Evolutionary conservation across 2,888 invertebrate genomes (phyloP), one percentile per base, ranked within the genome.

Genomic region (Scaptodrosophila latifasciaeformis): DNA sequence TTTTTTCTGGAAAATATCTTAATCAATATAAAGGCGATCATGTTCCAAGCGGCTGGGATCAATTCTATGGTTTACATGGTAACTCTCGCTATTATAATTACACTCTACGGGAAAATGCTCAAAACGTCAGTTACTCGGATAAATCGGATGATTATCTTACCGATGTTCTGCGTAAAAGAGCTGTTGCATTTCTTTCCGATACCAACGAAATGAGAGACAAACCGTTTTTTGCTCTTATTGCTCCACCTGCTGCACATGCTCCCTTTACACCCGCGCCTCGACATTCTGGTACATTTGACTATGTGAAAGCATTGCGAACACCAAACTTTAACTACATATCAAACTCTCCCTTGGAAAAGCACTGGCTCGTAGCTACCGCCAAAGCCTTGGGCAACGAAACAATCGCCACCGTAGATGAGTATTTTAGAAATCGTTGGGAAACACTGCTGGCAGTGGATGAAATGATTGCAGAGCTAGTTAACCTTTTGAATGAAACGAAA

Each of bases 51-150:
- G 97, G 97, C 0, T 97, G 96, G 93, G 89, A 92, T 56, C 90
- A 92, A 81, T 97, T 97, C 93, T 89, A 92, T 78, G 97, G 94
- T 0, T 88, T 97, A 31, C 91, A 95, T 59, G 96, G 96, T 24
- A 97, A 97, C 86, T 96, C 96, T 0, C 90, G 89, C n/a, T 97
- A 97, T 86, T 97, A 96, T 85, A 91, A 96, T 87, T 97, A 96
- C 82, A 91, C 92, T 0, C 85, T 97, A 40, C 95, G 94, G 0
- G 90, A 95, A 64, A 95, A 97, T 84, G 94, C 94, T 0, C 89
- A 89, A 0, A 88, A 89, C 7, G 90, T 89, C 27, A 90, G 91
- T 72, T 90, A 90, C 10, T 84, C 89, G 15, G 87, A 90, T 13
- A 89, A 92, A 56, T 84, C 89, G 15, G 87, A 90, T 13, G 89